Evolutionary conservation across 2,113 vertebrate genomes (phyloP), one percentile per base, ranked within the genome.

Genomic region (Glaucomys volans): DNA sequence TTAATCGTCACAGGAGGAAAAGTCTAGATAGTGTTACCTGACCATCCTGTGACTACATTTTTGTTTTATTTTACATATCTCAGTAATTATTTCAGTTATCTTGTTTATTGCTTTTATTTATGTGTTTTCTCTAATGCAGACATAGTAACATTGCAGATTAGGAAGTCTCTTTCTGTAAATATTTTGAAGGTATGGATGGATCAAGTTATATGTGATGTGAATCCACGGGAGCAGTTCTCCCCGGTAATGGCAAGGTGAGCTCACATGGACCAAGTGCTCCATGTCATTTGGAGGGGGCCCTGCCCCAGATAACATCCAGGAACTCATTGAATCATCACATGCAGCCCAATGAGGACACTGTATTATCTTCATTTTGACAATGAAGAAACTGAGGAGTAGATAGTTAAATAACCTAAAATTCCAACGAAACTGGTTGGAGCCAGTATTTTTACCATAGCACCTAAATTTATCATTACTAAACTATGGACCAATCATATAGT

Each of bases 51-150:
- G n/a, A 35, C 24, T 74, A 52, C 8, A 30, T 3, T 66, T 82
- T 28, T 85, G 8, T 57, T 94, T 94, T 91, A 20, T 40, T 92
- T 77, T 89, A n/a, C 10, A 67, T 79, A 40, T 79, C 64, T 91
- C 20, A 17, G 40, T 84, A 84, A 89, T 81, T 42, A 77, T 81
- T 62, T 91, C n/a, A 71, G 11, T 32, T 87, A 28, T 50, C 32
- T 64, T 9, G 54, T 35, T 82, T 71, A 6, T 40, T 90, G 26
- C 22, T 85, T 26, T 72, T 83, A 17, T 52, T 71, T 77, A 62
- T 26, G 59, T 84, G 10, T 59, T 91, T 76, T 2, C 30, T 74
- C 83, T 54, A 72, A 72, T 79, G 66, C 28, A 76, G 4, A 87
- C 24, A 40, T 50, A 62, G 8, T 83, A 81, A 28, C 22, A 64